phyloP scores from a whole-genome alignment of 1,140 invertebrate species.

The Ceratitis capitata region DNA sequence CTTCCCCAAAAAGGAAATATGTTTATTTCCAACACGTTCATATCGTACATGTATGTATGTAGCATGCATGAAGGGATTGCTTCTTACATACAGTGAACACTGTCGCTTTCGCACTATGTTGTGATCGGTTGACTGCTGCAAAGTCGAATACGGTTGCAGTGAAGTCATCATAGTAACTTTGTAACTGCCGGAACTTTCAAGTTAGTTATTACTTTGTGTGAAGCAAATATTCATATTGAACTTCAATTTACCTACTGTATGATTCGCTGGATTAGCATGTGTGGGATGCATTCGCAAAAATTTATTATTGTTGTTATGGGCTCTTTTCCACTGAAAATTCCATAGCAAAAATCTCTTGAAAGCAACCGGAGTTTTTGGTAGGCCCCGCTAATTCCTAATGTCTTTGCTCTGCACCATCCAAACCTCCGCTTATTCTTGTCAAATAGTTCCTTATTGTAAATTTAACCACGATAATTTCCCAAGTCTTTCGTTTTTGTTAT shows the following conservation, averaged over 20 bases:
- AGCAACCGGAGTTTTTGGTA: too few relatives aligned
- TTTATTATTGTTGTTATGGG: too few relatives aligned
- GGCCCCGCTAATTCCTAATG: too few relatives aligned
- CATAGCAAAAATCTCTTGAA: too few relatives aligned
- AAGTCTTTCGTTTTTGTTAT: too few relatives aligned
- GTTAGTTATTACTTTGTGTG: neutral
- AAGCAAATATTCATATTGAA: neutral
- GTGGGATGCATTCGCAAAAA: too few relatives aligned
- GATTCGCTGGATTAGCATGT: neutral
- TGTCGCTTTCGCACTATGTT: conserved; percentile 32
- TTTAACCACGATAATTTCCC: too few relatives aligned
- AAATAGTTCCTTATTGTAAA: too few relatives aligned
- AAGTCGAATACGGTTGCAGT: neutral
- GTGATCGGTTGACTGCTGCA: neutral
- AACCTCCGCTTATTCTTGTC: too few relatives aligned
- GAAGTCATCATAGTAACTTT: neutral
- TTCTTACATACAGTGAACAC: neutral
- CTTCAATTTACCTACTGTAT: neutral
- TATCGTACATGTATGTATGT: neutral
- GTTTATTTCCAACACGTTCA: neutral
- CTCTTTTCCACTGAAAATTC: too few relatives aligned
- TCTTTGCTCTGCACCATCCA: too few relatives aligned
- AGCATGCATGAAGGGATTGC: neutral
- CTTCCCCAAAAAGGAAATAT: neutral
- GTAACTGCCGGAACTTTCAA: neutral